Base-by-base conservation (phyloP, 2,113 vertebrate species). In the Chlorodrepanis virens region DNA sequence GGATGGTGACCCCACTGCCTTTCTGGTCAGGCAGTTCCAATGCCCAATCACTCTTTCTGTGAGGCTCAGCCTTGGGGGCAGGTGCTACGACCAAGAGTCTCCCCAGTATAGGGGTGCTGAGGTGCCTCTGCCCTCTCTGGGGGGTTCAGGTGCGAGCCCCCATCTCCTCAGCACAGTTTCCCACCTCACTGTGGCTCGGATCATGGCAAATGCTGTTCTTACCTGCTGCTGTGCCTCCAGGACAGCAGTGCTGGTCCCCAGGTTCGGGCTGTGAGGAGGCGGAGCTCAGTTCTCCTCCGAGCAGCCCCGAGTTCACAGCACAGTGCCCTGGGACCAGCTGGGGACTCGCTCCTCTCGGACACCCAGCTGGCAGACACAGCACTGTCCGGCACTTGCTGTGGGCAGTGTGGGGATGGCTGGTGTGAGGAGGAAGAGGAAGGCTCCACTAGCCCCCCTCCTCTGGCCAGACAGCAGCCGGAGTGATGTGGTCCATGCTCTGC, bases 71-170 rank as follows among this genome's bases (percentile, higher is more conserved):
- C 29, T 40, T 29, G 0, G 3, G 44, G 70, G 18, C 23, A 17
- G 18, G 5, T 1, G 3, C 81, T 11, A 35, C 39, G 3, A 4
- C 37, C 2, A 2, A 31, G 24, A 77, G 17, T 3, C 27, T 17
- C 21, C 31, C 22, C 14, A 7, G 37, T 7, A 5, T 1, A 0
- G 3, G 23, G 14, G 31, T 25, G 39, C 14, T 20, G 44, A 35
- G 49, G n/a, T 14, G 45, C 11, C 13, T 12, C 59, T 8, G 17
- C 10, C 27, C 33, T 53, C 13, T 33, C 27, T 8, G 3, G 14
- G 14, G 19, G 11, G 18, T 3, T 3, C 0, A 0, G 35, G 25
- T 15, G 27, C 0, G 1, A 85, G 45, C 6, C 7, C 3, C 27
- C 56, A 31, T 71, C 65, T 69, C 35, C 69, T 84, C 56, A 20